Conservation (phyloP, 2,113 vertebrate species). For the Butorides virescens region DNA sequence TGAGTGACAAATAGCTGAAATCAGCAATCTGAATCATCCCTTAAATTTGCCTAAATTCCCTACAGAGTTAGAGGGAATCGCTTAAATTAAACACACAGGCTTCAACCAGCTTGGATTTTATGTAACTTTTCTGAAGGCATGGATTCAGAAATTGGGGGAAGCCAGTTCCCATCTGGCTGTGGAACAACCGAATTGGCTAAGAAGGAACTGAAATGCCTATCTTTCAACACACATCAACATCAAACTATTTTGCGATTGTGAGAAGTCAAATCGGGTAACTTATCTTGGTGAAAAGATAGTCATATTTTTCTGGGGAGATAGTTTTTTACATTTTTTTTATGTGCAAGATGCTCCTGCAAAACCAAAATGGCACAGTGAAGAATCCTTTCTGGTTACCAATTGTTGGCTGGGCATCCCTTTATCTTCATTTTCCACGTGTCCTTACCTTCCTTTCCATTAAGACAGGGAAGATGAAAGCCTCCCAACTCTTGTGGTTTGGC, state of each 20-base stretch:
- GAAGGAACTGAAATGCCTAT: background rate
- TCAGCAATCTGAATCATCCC: background rate
- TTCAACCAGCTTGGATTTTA: background rate
- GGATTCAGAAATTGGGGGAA: background rate
- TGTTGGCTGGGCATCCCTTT: accelerated
- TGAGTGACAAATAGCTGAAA: background rate
- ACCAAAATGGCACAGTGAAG: background rate
- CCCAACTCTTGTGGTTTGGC: background rate
- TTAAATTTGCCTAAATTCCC: background rate
- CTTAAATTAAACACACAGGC: background rate
- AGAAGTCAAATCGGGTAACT: background rate
- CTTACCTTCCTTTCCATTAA: background rate
- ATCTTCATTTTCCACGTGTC: background rate
- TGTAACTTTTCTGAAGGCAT: background rate
- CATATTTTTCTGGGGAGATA: background rate
- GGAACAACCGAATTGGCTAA: background rate
- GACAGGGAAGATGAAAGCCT: background rate
- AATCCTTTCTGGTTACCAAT: background rate
- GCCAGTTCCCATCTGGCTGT: background rate
- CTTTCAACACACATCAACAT: background rate
- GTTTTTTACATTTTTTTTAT: background rate
- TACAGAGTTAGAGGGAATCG: background rate
- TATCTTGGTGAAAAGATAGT: background rate
- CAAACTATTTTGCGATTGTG: background rate
- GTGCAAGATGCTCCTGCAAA: background rate